Evolutionary conservation across 2,113 vertebrate species (phyloP).

Genomic region (Amblyornis subalaris): DNA sequence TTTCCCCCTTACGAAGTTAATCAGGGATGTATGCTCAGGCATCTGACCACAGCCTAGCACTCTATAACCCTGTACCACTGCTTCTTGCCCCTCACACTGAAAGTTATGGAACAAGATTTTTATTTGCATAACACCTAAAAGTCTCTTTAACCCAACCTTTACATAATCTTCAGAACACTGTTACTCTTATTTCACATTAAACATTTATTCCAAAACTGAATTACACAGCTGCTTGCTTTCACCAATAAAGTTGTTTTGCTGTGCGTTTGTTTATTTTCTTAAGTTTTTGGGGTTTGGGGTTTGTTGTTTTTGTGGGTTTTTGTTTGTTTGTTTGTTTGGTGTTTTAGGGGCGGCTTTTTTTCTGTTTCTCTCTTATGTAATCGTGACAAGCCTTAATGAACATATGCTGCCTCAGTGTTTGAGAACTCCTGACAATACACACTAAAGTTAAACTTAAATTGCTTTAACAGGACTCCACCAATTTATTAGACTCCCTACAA

Average conservation of each 20-base stretch:
- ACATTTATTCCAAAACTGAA: neutral
- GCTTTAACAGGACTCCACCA: conserved; percentile 11
- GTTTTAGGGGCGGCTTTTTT: fast-evolving
- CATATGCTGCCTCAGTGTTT: neutral
- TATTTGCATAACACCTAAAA: neutral
- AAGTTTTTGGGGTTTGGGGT: neutral
- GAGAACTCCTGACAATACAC: neutral
- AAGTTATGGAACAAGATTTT: neutral
- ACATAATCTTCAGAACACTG: neutral
- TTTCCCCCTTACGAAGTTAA: neutral
- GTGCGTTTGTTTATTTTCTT: neutral
- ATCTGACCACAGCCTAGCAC: neutral
- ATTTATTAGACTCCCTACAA: conserved; percentile 43
- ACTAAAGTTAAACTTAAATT: neutral
- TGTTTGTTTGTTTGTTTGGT: too few relatives aligned
- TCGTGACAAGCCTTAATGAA: neutral
- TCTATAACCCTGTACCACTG: neutral
- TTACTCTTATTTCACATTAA: neutral
- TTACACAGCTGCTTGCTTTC: neutral
- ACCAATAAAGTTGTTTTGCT: neutral
- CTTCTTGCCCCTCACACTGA: neutral
- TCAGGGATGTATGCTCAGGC: neutral
- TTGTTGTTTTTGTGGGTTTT: too few relatives aligned
- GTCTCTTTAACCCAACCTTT: neutral
- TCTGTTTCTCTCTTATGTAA: neutral